Evolutionary conservation across 1,140 invertebrate genomes (phyloP).

Genomic region (Drosophila suzukii): DNA sequence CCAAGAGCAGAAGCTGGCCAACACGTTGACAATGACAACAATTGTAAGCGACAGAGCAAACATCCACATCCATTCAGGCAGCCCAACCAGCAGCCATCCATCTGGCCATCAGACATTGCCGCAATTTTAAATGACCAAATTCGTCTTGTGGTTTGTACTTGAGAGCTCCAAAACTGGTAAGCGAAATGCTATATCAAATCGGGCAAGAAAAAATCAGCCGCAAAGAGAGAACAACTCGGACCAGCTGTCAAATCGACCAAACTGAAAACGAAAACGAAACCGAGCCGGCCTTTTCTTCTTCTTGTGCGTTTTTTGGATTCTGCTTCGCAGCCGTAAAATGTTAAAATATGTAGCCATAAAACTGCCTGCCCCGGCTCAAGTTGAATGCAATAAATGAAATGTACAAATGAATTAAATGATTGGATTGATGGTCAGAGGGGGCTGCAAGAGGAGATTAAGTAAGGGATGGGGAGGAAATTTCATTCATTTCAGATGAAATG

Average conservation of each 20-base stretch:
- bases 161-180: conserved; percentile 74
- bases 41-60: conserved; percentile 71
- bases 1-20: conserved; percentile 46
- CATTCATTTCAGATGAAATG: conserved; percentile 1
- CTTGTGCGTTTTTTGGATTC: conserved; percentile 13
- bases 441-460: conserved; percentile 16
- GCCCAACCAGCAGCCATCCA: conserved; percentile 23
- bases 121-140: conserved; percentile 81
- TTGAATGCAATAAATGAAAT: conserved; percentile 71
- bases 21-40: conserved; percentile 78
- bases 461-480: conserved; percentile 8
- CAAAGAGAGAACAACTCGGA: conserved; percentile 30
- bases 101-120: conserved; percentile 57
- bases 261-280: conserved; percentile 63
- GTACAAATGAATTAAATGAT: conserved; percentile 65
- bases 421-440: conserved; percentile 22
- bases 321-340: conserved; percentile 42
- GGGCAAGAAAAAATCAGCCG: conserved; percentile 22
- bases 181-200: conserved; percentile 67
- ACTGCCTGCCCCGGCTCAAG: conserved; percentile 54
- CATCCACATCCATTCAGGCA: conserved; percentile 36
- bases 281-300: conserved; percentile 48
- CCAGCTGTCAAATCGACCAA: conserved; percentile 70
- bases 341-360: conserved; percentile 78
- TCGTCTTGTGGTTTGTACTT: conserved; percentile 81